phyloP scores from a whole-genome alignment of 2,113 vertebrate genomes.

The Sterrhoptilus dennistouni region DNA sequence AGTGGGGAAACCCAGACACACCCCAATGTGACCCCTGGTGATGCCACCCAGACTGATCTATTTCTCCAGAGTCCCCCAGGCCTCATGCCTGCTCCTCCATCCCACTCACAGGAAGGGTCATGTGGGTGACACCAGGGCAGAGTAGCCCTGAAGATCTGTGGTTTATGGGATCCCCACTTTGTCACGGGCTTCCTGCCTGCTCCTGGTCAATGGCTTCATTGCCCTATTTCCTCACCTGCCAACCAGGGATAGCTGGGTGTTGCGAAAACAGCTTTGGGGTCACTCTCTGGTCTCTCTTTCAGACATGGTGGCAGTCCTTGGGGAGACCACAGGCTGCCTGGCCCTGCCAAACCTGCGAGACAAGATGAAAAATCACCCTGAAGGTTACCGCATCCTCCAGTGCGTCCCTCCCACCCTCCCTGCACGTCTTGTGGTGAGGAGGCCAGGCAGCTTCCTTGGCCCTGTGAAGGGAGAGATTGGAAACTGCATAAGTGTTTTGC shows the following conservation, averaged over 20 bases:
- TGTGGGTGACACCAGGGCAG: background rate
- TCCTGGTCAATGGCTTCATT: background rate
- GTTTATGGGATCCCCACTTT: background rate
- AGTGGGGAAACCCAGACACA: background rate
- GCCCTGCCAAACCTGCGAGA: conserved; percentile 83
- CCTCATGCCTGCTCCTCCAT: background rate
- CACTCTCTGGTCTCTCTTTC: conserved; percentile 38
- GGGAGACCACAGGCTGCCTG: conserved; percentile 87
- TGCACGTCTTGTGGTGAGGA: background rate
- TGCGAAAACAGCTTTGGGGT: background rate
- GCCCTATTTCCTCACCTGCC: background rate
- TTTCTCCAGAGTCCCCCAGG: background rate
- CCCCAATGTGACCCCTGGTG: too few relatives aligned
- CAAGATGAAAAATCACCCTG: conserved; percentile 87
- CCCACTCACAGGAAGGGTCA: background rate
- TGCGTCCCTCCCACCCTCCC: conserved; percentile 54
- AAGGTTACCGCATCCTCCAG: conserved; percentile 87
- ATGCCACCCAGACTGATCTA: fast-evolving
- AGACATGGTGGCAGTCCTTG: conserved; percentile 98
- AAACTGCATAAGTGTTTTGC: background rate
- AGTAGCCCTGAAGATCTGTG: background rate
- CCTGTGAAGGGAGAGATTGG: background rate
- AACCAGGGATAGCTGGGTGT: background rate
- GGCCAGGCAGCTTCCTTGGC: background rate
- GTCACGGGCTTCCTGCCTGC: background rate